A percentile compares a stretch with the other conserved stretches of the same genome.
phyloP scores from a whole-genome alignment of 2,113 vertebrate species.

The Lophura nycthemera region DNA sequence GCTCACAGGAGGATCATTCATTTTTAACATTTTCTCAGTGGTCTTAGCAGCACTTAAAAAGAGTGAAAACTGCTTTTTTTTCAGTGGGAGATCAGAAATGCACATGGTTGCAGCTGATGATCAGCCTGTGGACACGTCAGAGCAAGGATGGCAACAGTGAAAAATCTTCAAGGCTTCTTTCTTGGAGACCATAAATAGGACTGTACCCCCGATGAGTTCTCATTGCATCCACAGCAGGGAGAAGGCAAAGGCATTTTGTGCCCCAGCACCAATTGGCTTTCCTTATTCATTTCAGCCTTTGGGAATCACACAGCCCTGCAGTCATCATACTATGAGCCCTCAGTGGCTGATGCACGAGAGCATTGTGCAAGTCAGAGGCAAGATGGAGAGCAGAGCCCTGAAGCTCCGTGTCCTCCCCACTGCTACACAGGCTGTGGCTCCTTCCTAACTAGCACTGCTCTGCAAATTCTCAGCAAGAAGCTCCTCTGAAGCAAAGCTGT shows the following conservation, averaged over 20 bases:
- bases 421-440: not conserved
- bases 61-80: not conserved
- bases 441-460: not conserved
- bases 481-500: not conserved
- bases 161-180: not conserved
- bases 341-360: not conserved
- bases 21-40: not conserved
- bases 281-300: not conserved
- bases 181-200: rapidly evolving
- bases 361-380: not conserved
- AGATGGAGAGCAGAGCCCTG: not conserved
- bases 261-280: not conserved
- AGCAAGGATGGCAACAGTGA: not conserved
- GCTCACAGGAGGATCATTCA: not conserved
- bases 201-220: not conserved
- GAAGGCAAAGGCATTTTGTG: not conserved
- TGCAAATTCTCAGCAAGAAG: not conserved
- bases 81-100: not conserved
- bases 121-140: not conserved
- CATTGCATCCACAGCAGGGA: not conserved
- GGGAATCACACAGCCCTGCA: not conserved
- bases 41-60: not conserved
- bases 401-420: not conserved
- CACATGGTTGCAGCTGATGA: not conserved
- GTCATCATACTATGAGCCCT: not conserved